Evolutionary conservation across 2,888 invertebrate species (phyloP), one percentile per base, ranked within the genome.

Genomic region (Aphodius sticticus): DNA sequence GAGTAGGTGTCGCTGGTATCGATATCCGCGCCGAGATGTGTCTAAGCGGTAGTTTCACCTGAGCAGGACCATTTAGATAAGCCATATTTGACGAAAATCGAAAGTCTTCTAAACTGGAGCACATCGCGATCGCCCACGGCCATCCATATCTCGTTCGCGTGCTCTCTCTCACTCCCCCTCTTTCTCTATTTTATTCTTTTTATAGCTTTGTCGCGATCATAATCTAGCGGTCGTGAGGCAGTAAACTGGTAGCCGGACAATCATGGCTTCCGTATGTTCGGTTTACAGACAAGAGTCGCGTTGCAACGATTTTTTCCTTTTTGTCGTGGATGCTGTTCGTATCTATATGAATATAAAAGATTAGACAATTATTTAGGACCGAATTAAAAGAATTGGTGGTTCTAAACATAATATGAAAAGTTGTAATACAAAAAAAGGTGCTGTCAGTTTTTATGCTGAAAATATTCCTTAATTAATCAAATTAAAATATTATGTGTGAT

Each of bases 81-180:
- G 84, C 85, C 85, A 81, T 86, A 86, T 86, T 86, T 84, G 86
- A 84, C 83, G 85, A 84, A 85, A 86, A 86, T 84, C 84, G 86
- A 86, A 86, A 86, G 86, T 85, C 83, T 35, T 84, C 82, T 84
- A 84, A 85, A 85, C 84, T 85, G 82, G 86, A 86, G 85, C 85
- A 85, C 83, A 85, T 84, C 84, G 81, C 78, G 70, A 69, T 81
- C 78, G 79, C 82, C 78, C 16, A 37, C 15, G 82, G 82, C 79
- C 74, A 16, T 26, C 74, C 53, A 53, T 53, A 53, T 53, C 53
- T 53, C 53, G 53, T 53, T 53, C 53, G 53, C 53, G 1, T 5
- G 1, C 53, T 53, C 53, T 53, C 53, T 53, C 12, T 53, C 53
- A 2, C 53, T 53, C 12, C 4, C 53, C 12, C 53, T 53, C 53